Conservation (phyloP, 2,797 vertebrate species). For the Tiaroga cobitis region DNA sequence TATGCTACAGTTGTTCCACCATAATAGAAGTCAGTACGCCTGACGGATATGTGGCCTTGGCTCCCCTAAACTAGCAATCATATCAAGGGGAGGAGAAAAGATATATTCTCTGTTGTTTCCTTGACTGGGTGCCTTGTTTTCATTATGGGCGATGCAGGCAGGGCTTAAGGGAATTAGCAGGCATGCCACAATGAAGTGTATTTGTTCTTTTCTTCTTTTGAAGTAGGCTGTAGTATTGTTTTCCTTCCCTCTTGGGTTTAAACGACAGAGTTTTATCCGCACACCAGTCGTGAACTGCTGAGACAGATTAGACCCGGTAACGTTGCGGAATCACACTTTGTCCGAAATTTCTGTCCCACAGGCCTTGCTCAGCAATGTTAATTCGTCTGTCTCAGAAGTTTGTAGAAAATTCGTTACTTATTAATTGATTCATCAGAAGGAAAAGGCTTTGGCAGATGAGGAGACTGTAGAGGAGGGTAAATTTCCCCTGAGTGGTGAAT, state of each 20-base stretch:
- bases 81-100: conserved; percentile 46
- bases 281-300: background rate
- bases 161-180: conserved; percentile 42
- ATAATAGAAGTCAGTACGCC: conserved; percentile 71
- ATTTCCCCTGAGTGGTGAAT: conserved; percentile 50
- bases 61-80: conserved; percentile 62
- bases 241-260: conserved; percentile 39
- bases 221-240: conserved; percentile 43
- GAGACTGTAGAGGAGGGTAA: conserved; percentile 24
- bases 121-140: conserved; percentile 55
- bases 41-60: conserved; percentile 65
- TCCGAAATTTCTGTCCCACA: conserved; percentile 40
- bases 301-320: conserved; percentile 31
- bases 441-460: conserved; percentile 46
- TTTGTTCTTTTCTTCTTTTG: conserved; percentile 30
- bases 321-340: conserved; percentile 25
- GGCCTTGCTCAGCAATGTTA: conserved; percentile 44
- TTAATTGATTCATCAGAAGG: conserved; percentile 59
- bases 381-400: conserved; percentile 32
- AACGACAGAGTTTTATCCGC: conserved; percentile 28
- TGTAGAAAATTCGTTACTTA: conserved; percentile 49
- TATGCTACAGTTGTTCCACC: conserved; percentile 61
- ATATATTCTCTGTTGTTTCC: conserved; percentile 43
- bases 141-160: conserved; percentile 43
- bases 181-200: conserved; percentile 17